phyloP scores from a whole-genome alignment of 2,797 vertebrate genomes.

The Botia kubotai region DNA sequence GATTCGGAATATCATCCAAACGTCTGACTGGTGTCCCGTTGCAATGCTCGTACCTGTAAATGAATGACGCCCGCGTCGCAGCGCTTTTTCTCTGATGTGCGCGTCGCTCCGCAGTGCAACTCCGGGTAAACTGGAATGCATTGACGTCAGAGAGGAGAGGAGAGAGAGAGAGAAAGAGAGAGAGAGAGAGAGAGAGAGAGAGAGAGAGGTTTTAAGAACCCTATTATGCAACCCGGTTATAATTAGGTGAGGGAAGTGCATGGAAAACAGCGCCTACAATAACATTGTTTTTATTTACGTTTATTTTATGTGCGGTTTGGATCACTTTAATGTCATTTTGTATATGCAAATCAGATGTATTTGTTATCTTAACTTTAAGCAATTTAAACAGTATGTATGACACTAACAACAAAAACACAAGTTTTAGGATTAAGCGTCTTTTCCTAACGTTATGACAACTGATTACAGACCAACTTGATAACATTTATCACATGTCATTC shows the following conservation, averaged over 20 bases:
- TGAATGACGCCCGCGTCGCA: conserved; percentile 39
- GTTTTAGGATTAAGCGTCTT: not conserved
- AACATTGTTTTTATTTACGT: conserved; percentile 9
- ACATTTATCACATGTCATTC: not conserved
- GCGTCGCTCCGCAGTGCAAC: conserved; percentile 54
- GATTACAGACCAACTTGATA: not conserved
- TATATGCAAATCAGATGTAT: not conserved
- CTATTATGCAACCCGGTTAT: conserved; percentile 54
- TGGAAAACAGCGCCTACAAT: conserved; percentile 10
- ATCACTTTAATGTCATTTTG: not conserved
- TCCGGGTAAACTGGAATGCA: no score
- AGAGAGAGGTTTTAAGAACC: conserved; percentile 18
- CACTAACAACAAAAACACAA: not conserved
- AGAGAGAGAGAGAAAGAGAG: no score
- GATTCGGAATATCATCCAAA: not conserved
- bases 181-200: no score
- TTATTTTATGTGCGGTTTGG: not conserved
- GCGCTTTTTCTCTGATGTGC: conserved; percentile 12
- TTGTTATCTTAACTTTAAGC: not conserved
- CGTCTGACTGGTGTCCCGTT: not conserved
- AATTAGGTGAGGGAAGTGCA: conserved; percentile 35
- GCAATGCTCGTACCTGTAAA: conserved; percentile 18
- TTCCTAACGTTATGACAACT: not conserved
- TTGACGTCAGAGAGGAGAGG: conserved; percentile 73
- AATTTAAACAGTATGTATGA: no score